Conservation (phyloP, 2,797 vertebrate species). For the Lagocephalus sceleratus region DNA sequence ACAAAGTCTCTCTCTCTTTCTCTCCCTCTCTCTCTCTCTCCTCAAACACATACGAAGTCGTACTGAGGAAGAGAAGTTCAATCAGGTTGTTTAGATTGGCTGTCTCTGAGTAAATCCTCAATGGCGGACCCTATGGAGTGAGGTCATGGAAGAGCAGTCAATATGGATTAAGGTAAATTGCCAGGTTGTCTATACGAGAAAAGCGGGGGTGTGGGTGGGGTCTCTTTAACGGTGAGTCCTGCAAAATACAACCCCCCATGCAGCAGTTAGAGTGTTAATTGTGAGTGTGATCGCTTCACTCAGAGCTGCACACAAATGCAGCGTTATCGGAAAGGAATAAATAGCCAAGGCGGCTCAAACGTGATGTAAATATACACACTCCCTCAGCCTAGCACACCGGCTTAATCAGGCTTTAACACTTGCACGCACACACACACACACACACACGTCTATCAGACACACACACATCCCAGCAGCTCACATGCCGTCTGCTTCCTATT, state of each 20-base stretch:
- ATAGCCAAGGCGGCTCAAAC: conserved; percentile 4
- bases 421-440: conserved; percentile 9
- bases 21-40: conserved; percentile 11
- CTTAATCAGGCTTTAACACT: not conserved
- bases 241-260: conserved; percentile 7
- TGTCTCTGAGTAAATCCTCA: conserved; percentile 74
- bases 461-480: not conserved
- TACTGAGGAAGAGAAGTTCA: conserved; percentile 61
- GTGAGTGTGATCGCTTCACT: conserved; percentile 39
- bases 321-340: conserved; percentile 3
- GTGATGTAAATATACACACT: not conserved
- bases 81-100: conserved; percentile 79
- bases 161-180: conserved; percentile 79
- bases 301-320: conserved; percentile 4
- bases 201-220: conserved; percentile 22
- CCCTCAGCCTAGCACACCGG: conserved; percentile 16
- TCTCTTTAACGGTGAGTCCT: not conserved
- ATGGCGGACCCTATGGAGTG: conserved; percentile 65
- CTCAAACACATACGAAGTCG: conserved; percentile 23
- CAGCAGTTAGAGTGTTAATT: conserved; percentile 45
- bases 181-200: conserved; percentile 63
- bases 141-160: conserved; percentile 78
- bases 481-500: conserved; percentile 70
- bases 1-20: conserved; percentile 18
- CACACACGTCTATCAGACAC: conserved; percentile 4